Percentiles rank a stretch among this genome's conserved stretches.
Evolutionary conservation across 92 coral and sea anemone species (phyloP).

Genomic region (Phenganax subtilis): DNA sequence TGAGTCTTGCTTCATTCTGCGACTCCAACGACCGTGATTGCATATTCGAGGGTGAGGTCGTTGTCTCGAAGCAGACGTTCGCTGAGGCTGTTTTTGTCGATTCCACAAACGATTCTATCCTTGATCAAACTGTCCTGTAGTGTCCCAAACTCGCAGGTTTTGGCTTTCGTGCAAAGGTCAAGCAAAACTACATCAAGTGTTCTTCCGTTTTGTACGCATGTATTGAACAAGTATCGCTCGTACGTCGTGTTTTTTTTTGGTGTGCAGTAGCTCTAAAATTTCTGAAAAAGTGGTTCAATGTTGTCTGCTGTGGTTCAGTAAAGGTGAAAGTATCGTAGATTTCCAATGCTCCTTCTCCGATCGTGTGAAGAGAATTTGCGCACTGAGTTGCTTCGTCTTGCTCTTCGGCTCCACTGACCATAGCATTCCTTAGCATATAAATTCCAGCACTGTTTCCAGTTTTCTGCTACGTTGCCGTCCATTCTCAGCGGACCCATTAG

Average conservation of each 20-base stretch:
- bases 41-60: slow-evolving; percentile 36
- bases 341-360: slow-evolving; percentile 42
- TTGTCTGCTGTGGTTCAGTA: slow-evolving; percentile 30
- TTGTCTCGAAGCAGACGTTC: slow-evolving; percentile 37
- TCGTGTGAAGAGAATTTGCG: slow-evolving; percentile 38
- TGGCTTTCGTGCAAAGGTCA: slow-evolving; percentile 8
- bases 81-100: slow-evolving; percentile 30
- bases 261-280: slow-evolving; percentile 47
- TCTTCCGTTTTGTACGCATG: slow-evolving; percentile 37
- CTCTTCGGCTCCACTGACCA: too few relatives aligned
- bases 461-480: neutral
- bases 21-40: slow-evolving; percentile 41
- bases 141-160: neutral
- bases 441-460: neutral
- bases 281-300: slow-evolving; percentile 33
- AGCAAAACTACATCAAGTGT: slow-evolving; percentile 11
- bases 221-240: slow-evolving; percentile 43
- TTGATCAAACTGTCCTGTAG: slow-evolving; percentile 37
- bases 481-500: neutral
- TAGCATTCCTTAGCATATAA: too few relatives aligned
- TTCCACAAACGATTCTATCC: slow-evolving; percentile 39
- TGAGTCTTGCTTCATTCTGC: slow-evolving; percentile 53
- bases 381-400: slow-evolving; percentile 33
- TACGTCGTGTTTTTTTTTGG: slow-evolving; percentile 47
- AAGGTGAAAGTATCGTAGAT: slow-evolving; percentile 49